Conservation (phyloP, 30 jellyfish, hydroid and myxozoan species). For the Cassiopea andromeda region DNA sequence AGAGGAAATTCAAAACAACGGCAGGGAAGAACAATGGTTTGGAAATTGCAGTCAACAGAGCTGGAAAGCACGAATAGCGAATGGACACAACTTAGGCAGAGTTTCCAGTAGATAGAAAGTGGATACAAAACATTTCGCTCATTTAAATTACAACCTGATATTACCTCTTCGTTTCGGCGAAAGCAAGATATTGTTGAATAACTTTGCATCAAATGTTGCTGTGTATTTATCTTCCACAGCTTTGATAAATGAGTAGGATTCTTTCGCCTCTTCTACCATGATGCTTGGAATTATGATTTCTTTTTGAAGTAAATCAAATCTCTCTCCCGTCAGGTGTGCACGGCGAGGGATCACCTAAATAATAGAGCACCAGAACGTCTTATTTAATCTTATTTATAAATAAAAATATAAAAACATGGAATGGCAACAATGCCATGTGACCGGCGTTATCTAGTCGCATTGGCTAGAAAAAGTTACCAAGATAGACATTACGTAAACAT, state of each 20-base stretch:
- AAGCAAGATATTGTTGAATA: constrained; percentile 64
- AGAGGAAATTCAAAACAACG: too few species aligned
- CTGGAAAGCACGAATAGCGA: too few species aligned
- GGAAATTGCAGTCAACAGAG: too few species aligned
- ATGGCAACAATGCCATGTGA: constrained; percentile 56
- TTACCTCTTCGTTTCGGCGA: constrained; percentile 75
- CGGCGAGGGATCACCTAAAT: constrained; percentile 63
- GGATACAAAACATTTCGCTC: background rate
- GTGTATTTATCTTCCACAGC: constrained; percentile 27
- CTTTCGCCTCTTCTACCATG: constrained; percentile 53
- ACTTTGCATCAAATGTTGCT: constrained; percentile 20
- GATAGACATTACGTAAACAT: constrained; percentile 8
- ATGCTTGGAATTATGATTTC: background rate
- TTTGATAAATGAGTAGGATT: constrained; percentile 37
- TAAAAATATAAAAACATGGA: background rate
- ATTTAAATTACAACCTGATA: background rate
- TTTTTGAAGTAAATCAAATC: background rate
- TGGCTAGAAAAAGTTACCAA: constrained; percentile 3
- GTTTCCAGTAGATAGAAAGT: background rate
- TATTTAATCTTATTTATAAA: background rate
- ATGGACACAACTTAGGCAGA: too few species aligned
- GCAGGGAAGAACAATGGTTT: too few species aligned
- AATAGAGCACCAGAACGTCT: constrained; percentile 63
- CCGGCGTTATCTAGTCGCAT: background rate
- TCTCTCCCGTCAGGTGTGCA: constrained; percentile 59